Evolutionary conservation across 2,888 invertebrate species (phyloP).

Genomic region (Ptychoptera albimana): DNA sequence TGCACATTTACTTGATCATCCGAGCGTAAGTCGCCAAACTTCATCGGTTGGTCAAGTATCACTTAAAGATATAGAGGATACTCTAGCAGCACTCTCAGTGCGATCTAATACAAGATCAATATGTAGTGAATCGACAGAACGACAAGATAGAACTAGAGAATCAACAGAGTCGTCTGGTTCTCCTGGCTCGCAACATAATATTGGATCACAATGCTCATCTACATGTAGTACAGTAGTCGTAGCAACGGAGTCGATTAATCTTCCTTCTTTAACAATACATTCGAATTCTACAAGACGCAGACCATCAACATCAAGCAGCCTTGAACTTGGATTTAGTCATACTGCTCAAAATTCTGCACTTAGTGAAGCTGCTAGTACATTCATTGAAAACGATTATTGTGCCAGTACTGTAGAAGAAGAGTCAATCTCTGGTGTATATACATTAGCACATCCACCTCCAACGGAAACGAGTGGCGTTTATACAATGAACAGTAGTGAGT

Average conservation of each 20-base stretch:
- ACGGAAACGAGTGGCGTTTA: conserved; percentile 78
- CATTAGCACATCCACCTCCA: conserved; percentile 46
- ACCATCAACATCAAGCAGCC: conserved; percentile 62
- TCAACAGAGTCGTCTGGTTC: conserved; percentile 32
- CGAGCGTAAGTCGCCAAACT: conserved; percentile 38
- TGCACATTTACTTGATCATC: conserved; percentile 56
- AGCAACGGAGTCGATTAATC: conserved; percentile 30
- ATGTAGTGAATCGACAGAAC: conserved; percentile 16
- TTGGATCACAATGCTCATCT: conserved; percentile 71
- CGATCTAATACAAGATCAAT: conserved; percentile 15
- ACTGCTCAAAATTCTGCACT: conserved; percentile 73
- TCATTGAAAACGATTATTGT: conserved; percentile 43
- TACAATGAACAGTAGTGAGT: conserved; percentile 51
- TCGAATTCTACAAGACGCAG: conserved; percentile 34
- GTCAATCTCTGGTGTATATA: conserved; percentile 42
- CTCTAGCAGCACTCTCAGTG: conserved; percentile 30
- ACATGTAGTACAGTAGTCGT: conserved; percentile 80
- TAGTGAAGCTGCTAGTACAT: conserved; percentile 52
- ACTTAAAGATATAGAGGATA: conserved; percentile 29
- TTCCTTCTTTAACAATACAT: conserved; percentile 14
- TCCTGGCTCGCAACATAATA: conserved; percentile 37
- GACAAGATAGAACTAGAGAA: conserved; percentile 13
- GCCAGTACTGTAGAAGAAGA: conserved; percentile 23
- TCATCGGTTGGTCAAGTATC: conserved; percentile 35
- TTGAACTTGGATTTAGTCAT: conserved; percentile 72